These are phyloP conservation scores for Aurelia aurita complex sp. Pacific DNA, from an alignment of 30 jellyfish, hydroid and myxozoan genomes.

Conservation along the genomic window DNA sequence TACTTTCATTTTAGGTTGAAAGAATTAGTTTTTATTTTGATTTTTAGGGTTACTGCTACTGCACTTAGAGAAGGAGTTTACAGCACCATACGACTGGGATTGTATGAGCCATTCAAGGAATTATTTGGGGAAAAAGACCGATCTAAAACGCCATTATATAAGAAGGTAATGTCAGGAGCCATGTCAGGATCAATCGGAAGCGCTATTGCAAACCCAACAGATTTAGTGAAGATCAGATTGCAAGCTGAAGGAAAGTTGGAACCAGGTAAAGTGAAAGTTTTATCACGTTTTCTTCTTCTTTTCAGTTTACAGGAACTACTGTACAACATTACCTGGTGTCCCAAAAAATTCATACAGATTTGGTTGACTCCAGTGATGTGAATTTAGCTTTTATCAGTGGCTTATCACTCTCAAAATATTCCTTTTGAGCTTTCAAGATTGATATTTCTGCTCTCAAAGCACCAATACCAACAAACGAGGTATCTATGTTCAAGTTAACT, in stretches of 20 bases:
- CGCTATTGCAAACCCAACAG: conserved; percentile 93
- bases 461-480: too few species aligned
- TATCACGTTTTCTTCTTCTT: too few species aligned
- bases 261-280: conserved; percentile 39
- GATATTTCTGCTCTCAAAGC: too few species aligned
- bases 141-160: conserved; percentile 64
- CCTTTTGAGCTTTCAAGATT: too few species aligned
- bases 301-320: too few species aligned
- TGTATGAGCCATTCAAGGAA: conserved; percentile 90
- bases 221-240: conserved; percentile 80
- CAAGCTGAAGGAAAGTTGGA: conserved; percentile 79
- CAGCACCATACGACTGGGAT: conserved; percentile 88
- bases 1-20: neutral
- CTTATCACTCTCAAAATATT: too few species aligned
- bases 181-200: conserved; percentile 89
- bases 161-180: conserved; percentile 90
- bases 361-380: too few species aligned
- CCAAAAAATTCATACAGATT: too few species aligned
- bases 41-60: conserved; percentile 66
- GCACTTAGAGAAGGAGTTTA: conserved; percentile 85
- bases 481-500: too few species aligned
- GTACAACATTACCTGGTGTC: too few species aligned
- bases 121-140: conserved; percentile 64
- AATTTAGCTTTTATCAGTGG: too few species aligned
- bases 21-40: neutral